These are phyloP conservation scores for Thecophora atra DNA, from an alignment of 2,888 invertebrate genomes.

Conservation along the genomic window DNA sequence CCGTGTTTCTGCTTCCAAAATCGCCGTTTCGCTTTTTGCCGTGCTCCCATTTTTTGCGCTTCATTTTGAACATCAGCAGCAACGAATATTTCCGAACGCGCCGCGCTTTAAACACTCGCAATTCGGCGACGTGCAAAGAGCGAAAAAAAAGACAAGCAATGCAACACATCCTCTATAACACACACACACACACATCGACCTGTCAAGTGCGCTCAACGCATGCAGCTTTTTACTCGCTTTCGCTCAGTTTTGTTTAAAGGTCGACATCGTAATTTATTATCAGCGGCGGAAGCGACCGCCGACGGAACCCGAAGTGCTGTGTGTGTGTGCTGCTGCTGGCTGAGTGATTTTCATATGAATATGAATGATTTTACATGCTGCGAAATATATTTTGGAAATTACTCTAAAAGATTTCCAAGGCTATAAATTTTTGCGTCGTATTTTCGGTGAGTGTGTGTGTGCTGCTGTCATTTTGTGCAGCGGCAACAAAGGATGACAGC, in stretches of 20 bases:
- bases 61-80: not conserved
- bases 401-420: constrained; percentile 24
- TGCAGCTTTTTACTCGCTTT: constrained; percentile 12
- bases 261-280: constrained; percentile 33
- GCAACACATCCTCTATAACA: not conserved
- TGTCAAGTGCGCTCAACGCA: constrained; percentile 3
- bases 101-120: constrained; percentile 9
- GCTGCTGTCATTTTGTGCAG: not conserved
- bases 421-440: constrained; percentile 12
- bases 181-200: not conserved
- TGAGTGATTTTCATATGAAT: constrained; percentile 29
- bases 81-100: constrained; percentile 2
- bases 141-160: not conserved
- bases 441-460: not conserved
- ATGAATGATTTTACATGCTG: constrained; percentile 32
- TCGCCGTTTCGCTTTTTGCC: not conserved
- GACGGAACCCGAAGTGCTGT: constrained; percentile 15
- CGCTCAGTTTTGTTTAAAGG: not conserved
- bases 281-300: constrained; percentile 29
- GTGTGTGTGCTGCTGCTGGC: constrained; percentile 6
- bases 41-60: not conserved
- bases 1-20: not conserved
- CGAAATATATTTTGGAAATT: constrained; percentile 26
- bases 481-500: constrained; percentile 10
- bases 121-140: not conserved